Conservation (phyloP, 2,113 vertebrate species). For the pig (Sus scrofa) region T2T-Sscrofa CM000812.6:86396501-86397000, state of each 20-base stretch:
- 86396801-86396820: background rate
- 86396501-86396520: background rate
- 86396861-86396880: slow-evolving; percentile 13
- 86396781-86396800: background rate
- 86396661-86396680: slow-evolving; percentile 26
- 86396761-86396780: background rate
- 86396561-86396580: slow-evolving; percentile 53
- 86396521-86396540: slow-evolving; percentile 1
- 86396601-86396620: background rate
- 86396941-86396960: background rate
- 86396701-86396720: background rate
- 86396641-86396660: background rate
- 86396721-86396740: background rate
- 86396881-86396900: background rate
- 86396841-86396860: background rate
- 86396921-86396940: background rate
- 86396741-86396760: background rate
- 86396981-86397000: background rate
- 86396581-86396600: background rate
- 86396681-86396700: background rate
- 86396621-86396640: background rate
- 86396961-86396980: background rate
- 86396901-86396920: background rate
- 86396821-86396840: background rate
- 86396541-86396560: background rate